Base-by-base conservation (phyloP, 1,140 invertebrate genomes). In the Pseudomyrmex gracilis region DNA sequence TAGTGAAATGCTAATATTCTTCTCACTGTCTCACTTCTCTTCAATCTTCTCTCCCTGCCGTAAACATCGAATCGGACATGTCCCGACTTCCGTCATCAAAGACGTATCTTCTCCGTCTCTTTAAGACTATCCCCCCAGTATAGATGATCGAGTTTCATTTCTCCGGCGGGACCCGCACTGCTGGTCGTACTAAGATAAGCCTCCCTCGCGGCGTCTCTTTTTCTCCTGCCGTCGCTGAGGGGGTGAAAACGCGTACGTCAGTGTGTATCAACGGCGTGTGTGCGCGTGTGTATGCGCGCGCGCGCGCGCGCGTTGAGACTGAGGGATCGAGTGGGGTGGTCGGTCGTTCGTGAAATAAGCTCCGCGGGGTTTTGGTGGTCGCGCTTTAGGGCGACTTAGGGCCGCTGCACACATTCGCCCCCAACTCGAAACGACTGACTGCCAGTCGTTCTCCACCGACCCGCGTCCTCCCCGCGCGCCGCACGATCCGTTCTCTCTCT, bases 271-370 rank as follows among this genome's bases (percentile, higher is more conserved):
- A 71, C 17, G 34, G 4, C 34, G 34, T 0, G 34, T 5, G 76
- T 68, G 15, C 57, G 49, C n/a, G 64, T 20, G 66, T 63, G 64
- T 66, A n/a, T n/a, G 17, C 17, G 53, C 24, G 17, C 17, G 24
- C 12, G 76, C 64, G 68, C 58, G 84, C 82, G 76, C 66, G 85
- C 88, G 82, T 84, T 84, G 84, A 86, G 88, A 87, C 88, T 74
- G 84, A 71, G 77, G 73, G 78, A 76, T 77, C 60, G 87, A 86
- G 86, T 67, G 89, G 92, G 93, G 93, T 93, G 92, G 73, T 90
- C 92, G 93, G 82, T 94, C 93, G 93, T 89, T 93, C 94, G 94
- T 94, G 92, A 94, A 94, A 94, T 94, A 94, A 94, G 94, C 94
- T 93, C 91, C 90, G 92, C 91, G 89, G 92, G 93, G 93, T 90